Evolutionary conservation across 2,113 vertebrate genomes (phyloP).

Genomic region (Phocoena phocoena): DNA sequence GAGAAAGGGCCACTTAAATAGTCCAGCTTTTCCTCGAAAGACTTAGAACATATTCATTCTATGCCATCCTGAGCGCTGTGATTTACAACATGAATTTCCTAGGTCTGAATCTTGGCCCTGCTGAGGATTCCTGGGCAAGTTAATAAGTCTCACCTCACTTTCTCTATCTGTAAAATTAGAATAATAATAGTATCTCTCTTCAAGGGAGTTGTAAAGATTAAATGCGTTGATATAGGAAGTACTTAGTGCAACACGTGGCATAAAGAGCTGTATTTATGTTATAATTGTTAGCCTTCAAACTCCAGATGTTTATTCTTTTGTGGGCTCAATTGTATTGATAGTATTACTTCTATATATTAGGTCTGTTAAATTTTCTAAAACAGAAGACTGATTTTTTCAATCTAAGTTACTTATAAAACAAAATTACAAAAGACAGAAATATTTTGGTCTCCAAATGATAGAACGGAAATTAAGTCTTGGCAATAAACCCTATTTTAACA

Average conservation of each 20-base stretch:
- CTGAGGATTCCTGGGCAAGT: background rate
- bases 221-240: background rate
- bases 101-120: background rate
- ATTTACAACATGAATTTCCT: background rate
- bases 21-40: background rate
- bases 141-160: background rate
- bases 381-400: background rate
- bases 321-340: background rate
- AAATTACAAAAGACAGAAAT: conserved; percentile 14
- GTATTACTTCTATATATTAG: background rate
- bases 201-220: background rate
- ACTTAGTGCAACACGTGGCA: background rate
- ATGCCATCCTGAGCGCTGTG: background rate
- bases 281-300: background rate
- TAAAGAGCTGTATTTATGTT: background rate
- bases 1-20: background rate
- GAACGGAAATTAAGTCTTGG: conserved; percentile 18
- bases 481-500: background rate
- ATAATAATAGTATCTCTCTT: background rate
- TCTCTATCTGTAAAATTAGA: background rate
- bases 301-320: background rate
- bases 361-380: background rate
- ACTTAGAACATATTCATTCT: background rate
- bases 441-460: background rate
- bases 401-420: background rate